Conservation (phyloP, 1,140 invertebrate genomes). For the Brachionus paranguensis region DNA sequence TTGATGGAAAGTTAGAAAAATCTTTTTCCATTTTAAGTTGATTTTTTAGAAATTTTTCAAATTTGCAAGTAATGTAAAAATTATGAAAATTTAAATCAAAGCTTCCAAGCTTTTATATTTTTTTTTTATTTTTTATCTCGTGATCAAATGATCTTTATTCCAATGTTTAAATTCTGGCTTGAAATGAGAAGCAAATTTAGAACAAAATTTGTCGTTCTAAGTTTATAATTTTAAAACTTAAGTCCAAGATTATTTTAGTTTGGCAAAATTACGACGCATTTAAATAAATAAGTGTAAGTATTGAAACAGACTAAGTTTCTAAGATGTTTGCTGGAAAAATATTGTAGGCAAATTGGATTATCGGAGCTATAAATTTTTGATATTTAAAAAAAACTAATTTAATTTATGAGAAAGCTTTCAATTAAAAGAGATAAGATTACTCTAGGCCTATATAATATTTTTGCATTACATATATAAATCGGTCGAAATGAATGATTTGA, state of each 20-base stretch:
- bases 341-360: neutral
- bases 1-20: conserved; percentile 19
- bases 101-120: neutral
- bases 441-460: neutral
- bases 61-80: conserved; percentile 20
- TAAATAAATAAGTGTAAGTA: too few species aligned
- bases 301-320: neutral
- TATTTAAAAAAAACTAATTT: neutral
- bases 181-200: too few species aligned
- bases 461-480: neutral
- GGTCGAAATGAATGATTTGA: neutral
- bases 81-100: neutral
- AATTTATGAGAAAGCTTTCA: neutral
- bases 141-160: neutral
- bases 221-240: too few species aligned
- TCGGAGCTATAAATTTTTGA: neutral
- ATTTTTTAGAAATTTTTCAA: neutral
- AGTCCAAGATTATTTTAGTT: too few species aligned
- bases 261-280: too few species aligned
- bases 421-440: neutral
- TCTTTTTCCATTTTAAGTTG: neutral
- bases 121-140: neutral
- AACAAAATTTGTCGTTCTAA: too few species aligned
- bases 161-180: neutral
- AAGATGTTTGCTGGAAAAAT: neutral